phyloP scores from a whole-genome alignment of 2,888 invertebrate species.

The Diplazon laetatorius region DNA sequence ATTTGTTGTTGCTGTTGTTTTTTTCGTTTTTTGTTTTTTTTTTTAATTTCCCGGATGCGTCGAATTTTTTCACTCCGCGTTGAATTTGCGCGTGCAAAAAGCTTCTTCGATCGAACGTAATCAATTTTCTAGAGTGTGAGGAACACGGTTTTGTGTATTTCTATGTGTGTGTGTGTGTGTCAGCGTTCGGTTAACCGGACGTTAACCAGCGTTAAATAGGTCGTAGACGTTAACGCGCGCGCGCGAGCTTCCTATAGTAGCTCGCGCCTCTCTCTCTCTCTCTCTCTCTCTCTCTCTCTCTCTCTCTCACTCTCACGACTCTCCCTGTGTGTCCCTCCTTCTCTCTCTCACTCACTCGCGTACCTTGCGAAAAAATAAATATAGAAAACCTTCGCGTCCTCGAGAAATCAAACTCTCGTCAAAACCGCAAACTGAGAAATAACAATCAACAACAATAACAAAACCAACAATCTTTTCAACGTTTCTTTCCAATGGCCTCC shows the following conservation, averaged over 20 bases:
- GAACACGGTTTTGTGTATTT: neutral
- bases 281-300: neutral
- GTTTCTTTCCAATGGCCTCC: no score
- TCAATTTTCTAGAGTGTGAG: slow-evolving; percentile 11
- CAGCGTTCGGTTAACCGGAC: slow-evolving; percentile 54
- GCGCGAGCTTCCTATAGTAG: slow-evolving; percentile 28
- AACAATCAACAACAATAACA: neutral
- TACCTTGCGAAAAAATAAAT: no score
- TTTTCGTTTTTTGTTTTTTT: no score
- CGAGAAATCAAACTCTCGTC: slow-evolving; percentile 38
- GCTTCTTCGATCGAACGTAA: slow-evolving; percentile 5
- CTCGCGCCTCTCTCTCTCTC: neutral
- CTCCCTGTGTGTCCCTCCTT: neutral
- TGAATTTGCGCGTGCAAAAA: neutral
- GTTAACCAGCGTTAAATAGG: slow-evolving; percentile 60
- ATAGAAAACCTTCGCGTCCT: slow-evolving; percentile 21
- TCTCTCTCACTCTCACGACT: neutral
- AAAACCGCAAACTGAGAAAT: no score
- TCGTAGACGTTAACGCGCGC: slow-evolving; percentile 56
- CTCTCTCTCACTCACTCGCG: no score
- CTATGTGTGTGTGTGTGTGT: slow-evolving; percentile 21
- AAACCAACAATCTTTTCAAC: no score
- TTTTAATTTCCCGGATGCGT: neutral
- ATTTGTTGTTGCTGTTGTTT: no score
- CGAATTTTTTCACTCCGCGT: slow-evolving; percentile 1